Base-by-base conservation (phyloP, 2,888 invertebrate genomes). In the Dryadula phaetusa region DNA sequence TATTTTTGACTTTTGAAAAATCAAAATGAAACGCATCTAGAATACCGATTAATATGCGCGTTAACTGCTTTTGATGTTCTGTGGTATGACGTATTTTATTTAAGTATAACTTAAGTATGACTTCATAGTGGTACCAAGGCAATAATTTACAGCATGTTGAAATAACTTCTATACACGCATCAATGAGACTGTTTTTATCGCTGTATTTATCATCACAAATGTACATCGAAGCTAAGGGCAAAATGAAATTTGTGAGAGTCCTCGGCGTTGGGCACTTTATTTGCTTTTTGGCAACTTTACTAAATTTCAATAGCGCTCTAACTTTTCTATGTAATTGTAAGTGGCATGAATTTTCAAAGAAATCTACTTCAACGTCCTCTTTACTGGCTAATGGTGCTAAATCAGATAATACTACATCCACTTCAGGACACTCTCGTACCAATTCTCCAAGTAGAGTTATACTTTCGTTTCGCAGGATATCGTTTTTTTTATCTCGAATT, bases 21-120 rank as follows among this genome's bases (percentile, higher is more conserved):
- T 99, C 97, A 84, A 96, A 99, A 88, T 99, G 99, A 81, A 99
- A 99, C 0, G 96, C 95, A 82, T 99, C 98, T 71, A 99, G 91
- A 70, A 99, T 95, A 0, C 95, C 95, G 0, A 96, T 95, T 14
- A 96, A 93, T 65, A 97, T 93, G 65, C 96, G 93, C 8, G 98
- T 96, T 66, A 96, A 90, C 77, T 98, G 97, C 76, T 96, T 98
- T 79, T 98, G 98, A 81, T 95, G 95, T 42, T 96, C 96, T 0
- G 94, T 85, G 8, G 95, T 94, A 58, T 93, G 93, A 0, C 96
- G 94, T 82, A 99, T 93, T 86, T 96, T 95, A 64, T 94, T 93
- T 40, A 99, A 90, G 84, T 98, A 98, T 76, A 95, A 94, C 75
- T 96, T 96, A 3, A 99, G 88, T 40, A 98, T 93, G 0, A 95